These are phyloP conservation scores for Zaprionus ornatus DNA, from an alignment of 1,140 invertebrate species.

Conservation along the genomic window DNA sequence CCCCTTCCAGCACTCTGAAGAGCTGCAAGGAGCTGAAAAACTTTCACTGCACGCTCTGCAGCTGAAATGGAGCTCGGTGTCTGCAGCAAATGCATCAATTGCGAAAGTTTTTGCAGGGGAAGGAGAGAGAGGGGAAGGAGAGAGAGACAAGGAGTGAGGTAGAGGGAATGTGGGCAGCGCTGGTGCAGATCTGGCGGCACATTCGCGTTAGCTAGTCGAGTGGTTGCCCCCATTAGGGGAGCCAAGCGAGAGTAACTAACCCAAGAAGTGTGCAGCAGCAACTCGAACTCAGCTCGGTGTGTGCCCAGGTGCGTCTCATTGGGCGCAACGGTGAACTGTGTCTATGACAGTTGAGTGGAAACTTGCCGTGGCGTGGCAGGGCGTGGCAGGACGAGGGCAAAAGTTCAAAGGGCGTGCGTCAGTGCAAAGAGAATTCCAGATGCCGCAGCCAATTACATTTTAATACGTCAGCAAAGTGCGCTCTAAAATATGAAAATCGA, in stretches of 20 bases:
- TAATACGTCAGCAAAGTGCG: slow-evolving; percentile 39
- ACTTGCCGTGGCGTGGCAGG: not conserved
- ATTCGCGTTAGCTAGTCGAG: slow-evolving; percentile 22
- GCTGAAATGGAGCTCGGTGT: not conserved
- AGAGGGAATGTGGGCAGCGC: too few relatives aligned
- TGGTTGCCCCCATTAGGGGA: slow-evolving; percentile 13
- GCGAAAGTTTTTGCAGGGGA: slow-evolving; percentile 23
- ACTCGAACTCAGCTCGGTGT: slow-evolving; percentile 10
- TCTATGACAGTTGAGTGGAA: slow-evolving; percentile 40
- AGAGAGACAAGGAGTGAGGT: not conserved
- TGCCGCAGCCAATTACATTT: slow-evolving; percentile 52
- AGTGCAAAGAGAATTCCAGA: slow-evolving; percentile 44
- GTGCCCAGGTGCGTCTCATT: slow-evolving; percentile 22
- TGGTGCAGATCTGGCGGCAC: slow-evolving; percentile 10
- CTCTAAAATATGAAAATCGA: slow-evolving; percentile 44
- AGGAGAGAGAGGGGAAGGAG: not conserved
- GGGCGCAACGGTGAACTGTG: slow-evolving; percentile 20
- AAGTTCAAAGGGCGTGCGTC: slow-evolving; percentile 38
- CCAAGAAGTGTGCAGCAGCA: slow-evolving; percentile 7
- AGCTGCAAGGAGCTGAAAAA: not conserved
- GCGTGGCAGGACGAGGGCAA: not conserved
- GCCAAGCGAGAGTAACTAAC: slow-evolving; percentile 20
- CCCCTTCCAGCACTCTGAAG: not conserved
- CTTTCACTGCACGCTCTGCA: not conserved
- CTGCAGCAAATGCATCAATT: slow-evolving; percentile 29